phyloP scores from a whole-genome alignment of 2,113 vertebrate species.

The Philantomba maxwellii region DNA sequence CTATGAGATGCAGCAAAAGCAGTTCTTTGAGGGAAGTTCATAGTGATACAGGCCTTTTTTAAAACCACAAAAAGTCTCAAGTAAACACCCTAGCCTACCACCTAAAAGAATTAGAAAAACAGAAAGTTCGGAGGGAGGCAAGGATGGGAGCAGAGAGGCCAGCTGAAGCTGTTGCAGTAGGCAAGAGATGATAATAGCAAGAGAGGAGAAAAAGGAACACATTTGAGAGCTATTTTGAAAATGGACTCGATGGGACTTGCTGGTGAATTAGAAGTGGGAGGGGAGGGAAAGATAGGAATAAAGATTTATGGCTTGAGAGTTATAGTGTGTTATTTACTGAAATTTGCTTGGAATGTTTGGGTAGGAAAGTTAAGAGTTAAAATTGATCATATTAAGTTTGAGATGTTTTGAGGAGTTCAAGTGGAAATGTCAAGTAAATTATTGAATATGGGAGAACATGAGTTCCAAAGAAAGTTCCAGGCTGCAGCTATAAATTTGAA shows the following conservation, averaged over 20 bases:
- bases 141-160: not conserved
- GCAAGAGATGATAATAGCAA: not conserved
- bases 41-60: not conserved
- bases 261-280: not conserved
- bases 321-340: constrained; percentile 8
- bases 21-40: not conserved
- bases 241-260: not conserved
- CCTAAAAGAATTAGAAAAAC: not conserved
- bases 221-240: not conserved
- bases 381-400: not conserved
- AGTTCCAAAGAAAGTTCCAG: not conserved
- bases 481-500: not conserved
- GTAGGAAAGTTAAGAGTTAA: not conserved
- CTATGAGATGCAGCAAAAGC: not conserved
- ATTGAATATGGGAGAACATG: not conserved
- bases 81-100: not conserved
- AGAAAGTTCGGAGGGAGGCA: not conserved
- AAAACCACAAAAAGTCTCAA: not conserved
- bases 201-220: not conserved
- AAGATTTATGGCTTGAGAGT: not conserved
- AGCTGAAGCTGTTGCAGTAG: not conserved
- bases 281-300: not conserved
- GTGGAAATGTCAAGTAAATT: constrained; percentile 1
- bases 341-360: not conserved
- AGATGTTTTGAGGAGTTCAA: not conserved